Conservation (phyloP, 2,888 invertebrate genomes). For the Troglohyphantes excavatus region DNA sequence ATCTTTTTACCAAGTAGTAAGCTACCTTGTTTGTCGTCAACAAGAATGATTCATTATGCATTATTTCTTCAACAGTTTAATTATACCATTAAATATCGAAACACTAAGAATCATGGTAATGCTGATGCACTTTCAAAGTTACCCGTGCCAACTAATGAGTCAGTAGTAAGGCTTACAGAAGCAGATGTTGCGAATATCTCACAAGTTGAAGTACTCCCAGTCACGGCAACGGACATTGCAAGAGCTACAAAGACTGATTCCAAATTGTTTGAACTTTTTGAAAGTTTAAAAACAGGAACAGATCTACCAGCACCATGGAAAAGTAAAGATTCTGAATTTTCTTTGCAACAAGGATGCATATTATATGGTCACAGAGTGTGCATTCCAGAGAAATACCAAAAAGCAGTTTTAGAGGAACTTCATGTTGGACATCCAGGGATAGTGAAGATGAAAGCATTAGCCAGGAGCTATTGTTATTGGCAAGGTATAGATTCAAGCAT, state of each 20-base stretch:
- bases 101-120: background rate
- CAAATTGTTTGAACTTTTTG: no score
- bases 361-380: constrained; percentile 25
- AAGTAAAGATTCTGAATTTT: no score
- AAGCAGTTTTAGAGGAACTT: background rate
- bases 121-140: background rate
- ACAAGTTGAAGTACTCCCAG: background rate
- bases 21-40: background rate
- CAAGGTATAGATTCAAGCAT: constrained; percentile 56
- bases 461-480: constrained; percentile 56
- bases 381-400: background rate
- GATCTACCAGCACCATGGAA: no score
- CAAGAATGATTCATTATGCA: constrained; percentile 4
- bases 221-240: background rate
- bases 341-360: background rate
- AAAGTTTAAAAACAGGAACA: no score
- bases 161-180: background rate
- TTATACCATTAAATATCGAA: background rate
- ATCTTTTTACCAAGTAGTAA: background rate
- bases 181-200: background rate
- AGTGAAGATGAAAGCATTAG: constrained; percentile 59
- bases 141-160: background rate
- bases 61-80: background rate
- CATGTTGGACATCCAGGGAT: constrained; percentile 45
- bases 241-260: no score